These are phyloP conservation scores for Phoeniculus purpureus DNA, from an alignment of 2,797 vertebrate genomes.

Conservation along the genomic window DNA sequence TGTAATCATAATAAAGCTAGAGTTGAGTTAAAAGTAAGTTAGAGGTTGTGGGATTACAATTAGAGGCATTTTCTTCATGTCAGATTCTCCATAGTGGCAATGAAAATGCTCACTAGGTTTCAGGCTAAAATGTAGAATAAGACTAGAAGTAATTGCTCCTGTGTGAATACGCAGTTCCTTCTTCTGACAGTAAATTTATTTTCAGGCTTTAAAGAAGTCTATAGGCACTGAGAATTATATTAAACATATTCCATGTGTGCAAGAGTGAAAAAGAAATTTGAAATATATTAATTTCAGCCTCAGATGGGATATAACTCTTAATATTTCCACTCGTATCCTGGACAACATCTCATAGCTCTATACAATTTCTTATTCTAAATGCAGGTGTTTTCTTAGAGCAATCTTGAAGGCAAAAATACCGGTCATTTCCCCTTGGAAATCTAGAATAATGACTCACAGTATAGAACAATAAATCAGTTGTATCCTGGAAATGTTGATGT, in stretches of 20 bases:
- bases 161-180: conserved; percentile 6
- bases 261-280: conserved; percentile 12
- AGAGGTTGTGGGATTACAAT: conserved; percentile 1
- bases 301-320: conserved; percentile 20
- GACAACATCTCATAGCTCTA: conserved; percentile 17
- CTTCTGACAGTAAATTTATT: conserved; percentile 37
- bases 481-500: background rate
- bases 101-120: background rate
- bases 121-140: background rate
- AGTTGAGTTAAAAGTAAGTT: background rate
- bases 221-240: conserved; percentile 16
- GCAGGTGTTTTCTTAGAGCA: conserved; percentile 49
- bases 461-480: background rate
- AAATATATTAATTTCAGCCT: conserved; percentile 35
- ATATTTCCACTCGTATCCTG: conserved; percentile 35
- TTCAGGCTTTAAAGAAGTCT: conserved; percentile 7
- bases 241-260: conserved; percentile 52
- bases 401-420: background rate
- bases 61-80: background rate
- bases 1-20: background rate
- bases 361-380: conserved; percentile 24
- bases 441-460: background rate
- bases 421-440: conserved; percentile 21
- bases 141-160: conserved; percentile 9
- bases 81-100: background rate